Percentiles rank a stretch among this genome's conserved stretches.
phyloP scores from a whole-genome alignment of 2,888 invertebrate genomes.

The Metalampra italica region DNA sequence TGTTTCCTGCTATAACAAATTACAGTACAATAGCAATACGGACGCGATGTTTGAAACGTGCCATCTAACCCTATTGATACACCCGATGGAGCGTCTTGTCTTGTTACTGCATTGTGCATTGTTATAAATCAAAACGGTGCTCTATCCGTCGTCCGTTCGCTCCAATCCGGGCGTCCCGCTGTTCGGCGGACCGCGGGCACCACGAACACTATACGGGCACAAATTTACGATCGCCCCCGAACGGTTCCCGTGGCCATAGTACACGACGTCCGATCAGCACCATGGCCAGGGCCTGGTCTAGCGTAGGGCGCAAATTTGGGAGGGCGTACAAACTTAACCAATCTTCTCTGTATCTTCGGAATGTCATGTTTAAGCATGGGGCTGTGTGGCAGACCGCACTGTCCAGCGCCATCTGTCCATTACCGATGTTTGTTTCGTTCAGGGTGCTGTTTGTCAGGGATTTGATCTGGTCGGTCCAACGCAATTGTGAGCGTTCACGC shows the following conservation, averaged over 20 bases:
- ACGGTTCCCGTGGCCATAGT: conserved; percentile 36
- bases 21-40: background rate
- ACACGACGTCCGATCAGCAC: background rate
- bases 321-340: no score
- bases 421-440: no score
- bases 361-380: no score
- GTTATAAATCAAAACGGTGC: conserved; percentile 65
- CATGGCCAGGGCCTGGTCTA: no score
- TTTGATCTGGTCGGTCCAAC: no score
- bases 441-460: no score
- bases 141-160: conserved; percentile 65
- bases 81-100: conserved; percentile 34
- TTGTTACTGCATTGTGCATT: conserved; percentile 30
- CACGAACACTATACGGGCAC: conserved; percentile 29
- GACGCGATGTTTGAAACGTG: background rate
- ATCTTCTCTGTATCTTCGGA: no score
- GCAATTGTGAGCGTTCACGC: no score
- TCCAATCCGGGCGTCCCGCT: conserved; percentile 64
- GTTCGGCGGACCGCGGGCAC: conserved; percentile 37
- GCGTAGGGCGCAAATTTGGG: no score
- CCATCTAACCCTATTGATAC: conserved; percentile 23
- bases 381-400: no score
- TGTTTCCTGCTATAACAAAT: background rate
- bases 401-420: no score
- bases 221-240: conserved; percentile 75